phyloP scores from a whole-genome alignment of 2,797 vertebrate genomes.

The Phalloptychus januarius region DNA sequence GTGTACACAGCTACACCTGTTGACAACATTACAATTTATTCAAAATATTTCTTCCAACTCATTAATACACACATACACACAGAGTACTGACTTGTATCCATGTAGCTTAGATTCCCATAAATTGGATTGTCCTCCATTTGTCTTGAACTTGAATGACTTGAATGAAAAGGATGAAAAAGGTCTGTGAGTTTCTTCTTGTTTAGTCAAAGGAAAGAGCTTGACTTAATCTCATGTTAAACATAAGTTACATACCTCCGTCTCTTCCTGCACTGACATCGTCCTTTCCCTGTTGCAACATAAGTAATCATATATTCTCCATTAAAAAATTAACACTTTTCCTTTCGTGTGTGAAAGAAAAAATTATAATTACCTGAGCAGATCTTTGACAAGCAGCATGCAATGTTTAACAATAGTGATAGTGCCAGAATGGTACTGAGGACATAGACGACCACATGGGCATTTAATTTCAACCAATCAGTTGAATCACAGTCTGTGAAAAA shows the following conservation, averaged over 20 bases:
- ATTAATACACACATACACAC: background rate
- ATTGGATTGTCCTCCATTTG: constrained; percentile 82
- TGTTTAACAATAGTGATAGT: constrained; percentile 64
- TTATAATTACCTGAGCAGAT: constrained; percentile 62
- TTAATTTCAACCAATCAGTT: background rate
- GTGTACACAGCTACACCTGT: constrained; percentile 10
- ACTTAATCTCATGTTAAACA: background rate
- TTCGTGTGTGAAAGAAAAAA: background rate
- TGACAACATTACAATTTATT: constrained; percentile 3
- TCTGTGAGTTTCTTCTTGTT: background rate
- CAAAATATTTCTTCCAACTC: background rate
- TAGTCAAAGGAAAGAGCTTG: background rate
- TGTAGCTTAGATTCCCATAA: constrained; percentile 77
- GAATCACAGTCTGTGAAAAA: background rate
- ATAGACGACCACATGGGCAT: background rate
- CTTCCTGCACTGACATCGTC: constrained; percentile 25
- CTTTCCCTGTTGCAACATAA: constrained; percentile 51
- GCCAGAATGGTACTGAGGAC: constrained; percentile 33
- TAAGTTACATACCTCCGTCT: constrained; percentile 52
- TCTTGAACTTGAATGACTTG: constrained; percentile 44
- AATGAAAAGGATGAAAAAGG: constrained; percentile 31
- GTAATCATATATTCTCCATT: constrained; percentile 18
- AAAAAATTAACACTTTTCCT: background rate
- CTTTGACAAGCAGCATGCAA: constrained; percentile 62
- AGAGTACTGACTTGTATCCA: constrained; percentile 54